Evolutionary conservation across 1,140 invertebrate genomes (phyloP).

Genomic region (Temnothorax curvispinosus): DNA sequence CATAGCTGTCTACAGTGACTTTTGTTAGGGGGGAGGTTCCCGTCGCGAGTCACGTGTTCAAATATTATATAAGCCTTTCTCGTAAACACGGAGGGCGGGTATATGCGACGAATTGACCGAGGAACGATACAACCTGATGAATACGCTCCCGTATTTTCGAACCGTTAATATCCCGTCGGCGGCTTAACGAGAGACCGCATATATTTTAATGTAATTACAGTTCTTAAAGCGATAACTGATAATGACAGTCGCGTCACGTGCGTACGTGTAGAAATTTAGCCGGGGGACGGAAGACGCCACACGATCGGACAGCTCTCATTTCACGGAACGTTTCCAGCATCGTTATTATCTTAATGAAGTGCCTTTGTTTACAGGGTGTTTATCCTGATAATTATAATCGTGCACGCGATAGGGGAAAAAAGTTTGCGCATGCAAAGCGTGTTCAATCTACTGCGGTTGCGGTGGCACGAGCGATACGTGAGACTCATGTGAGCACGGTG

Average conservation of each 20-base stretch:
- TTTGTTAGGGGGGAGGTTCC: slow-evolving; percentile 29
- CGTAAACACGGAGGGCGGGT: slow-evolving; percentile 27
- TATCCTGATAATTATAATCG: slow-evolving; percentile 45
- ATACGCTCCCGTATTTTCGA: background rate
- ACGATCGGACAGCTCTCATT: background rate
- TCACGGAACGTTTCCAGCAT: background rate
- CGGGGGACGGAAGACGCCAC: background rate
- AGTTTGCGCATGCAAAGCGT: slow-evolving; percentile 42
- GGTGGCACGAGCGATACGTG: slow-evolving; percentile 73
- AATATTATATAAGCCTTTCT: slow-evolving; percentile 63
- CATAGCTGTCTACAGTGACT: slow-evolving; percentile 63
- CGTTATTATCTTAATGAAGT: slow-evolving; percentile 23
- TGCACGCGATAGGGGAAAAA: slow-evolving; percentile 11
- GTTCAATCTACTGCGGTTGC: slow-evolving; percentile 36
- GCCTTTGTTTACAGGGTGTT: slow-evolving; percentile 62
- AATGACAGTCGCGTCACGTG: background rate
- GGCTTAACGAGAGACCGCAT: background rate
- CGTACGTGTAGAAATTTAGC: background rate
- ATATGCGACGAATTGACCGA: slow-evolving; percentile 27
- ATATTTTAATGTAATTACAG: slow-evolving; percentile 45
- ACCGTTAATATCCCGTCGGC: background rate
- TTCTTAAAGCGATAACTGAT: background rate
- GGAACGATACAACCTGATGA: slow-evolving; percentile 15
- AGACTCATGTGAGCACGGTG: slow-evolving; percentile 76
- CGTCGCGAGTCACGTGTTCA: slow-evolving; percentile 67